phyloP scores from a whole-genome alignment of 1,140 invertebrate genomes.

The Cherax destructor region DNA sequence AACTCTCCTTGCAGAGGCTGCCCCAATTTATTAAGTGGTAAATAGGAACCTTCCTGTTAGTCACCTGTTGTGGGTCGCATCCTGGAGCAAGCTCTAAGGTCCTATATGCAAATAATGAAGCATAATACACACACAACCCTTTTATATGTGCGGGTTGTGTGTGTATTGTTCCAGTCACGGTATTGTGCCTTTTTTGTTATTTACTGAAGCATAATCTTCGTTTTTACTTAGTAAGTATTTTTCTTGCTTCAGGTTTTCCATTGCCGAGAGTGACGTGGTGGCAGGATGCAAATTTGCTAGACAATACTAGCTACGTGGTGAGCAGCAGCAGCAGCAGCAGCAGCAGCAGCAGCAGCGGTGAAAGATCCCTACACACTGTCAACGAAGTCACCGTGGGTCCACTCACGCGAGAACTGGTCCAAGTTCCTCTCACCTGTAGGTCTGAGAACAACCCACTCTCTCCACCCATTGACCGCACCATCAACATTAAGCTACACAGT shows the following conservation, averaged over 20 bases:
- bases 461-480: constrained; percentile 25
- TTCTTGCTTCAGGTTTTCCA: constrained; percentile 12
- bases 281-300: constrained; percentile 38
- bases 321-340: background rate
- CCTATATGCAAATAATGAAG: no score
- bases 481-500: constrained; percentile 50
- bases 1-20: no score
- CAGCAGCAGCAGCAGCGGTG: background rate
- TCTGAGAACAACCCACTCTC: constrained; percentile 44
- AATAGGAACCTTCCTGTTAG: no score
- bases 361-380: background rate
- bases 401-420: constrained; percentile 17
- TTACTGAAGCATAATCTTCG: no score
- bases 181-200: no score
- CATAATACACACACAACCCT: no score
- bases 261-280: constrained; percentile 26
- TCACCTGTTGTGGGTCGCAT: no score
- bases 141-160: no score
- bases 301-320: constrained; percentile 44
- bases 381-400: constrained; percentile 41
- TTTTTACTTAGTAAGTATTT: no score
- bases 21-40: no score
- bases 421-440: constrained; percentile 30
- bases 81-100: no score
- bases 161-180: no score